Conservation (phyloP, 1,140 invertebrate species). For the Orussus abietinus region DNA sequence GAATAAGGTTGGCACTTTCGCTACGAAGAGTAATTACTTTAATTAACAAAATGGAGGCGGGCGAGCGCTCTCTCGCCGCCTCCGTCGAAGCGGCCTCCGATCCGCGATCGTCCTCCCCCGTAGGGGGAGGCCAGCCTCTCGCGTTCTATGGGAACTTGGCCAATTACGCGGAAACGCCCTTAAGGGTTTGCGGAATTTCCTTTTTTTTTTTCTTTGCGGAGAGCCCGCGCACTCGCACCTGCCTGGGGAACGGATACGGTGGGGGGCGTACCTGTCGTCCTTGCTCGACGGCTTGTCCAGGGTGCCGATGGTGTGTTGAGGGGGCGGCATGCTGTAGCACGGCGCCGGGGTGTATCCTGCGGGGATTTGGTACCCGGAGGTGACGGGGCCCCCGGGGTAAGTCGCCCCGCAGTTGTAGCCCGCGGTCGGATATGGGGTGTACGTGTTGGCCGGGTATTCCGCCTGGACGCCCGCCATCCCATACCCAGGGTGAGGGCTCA, state of each 20-base stretch:
- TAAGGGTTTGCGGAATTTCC: too few relatives aligned
- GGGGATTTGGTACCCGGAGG: constrained; percentile 61
- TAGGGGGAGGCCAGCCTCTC: too few relatives aligned
- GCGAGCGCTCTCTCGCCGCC: too few relatives aligned
- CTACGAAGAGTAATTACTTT: constrained; percentile 59
- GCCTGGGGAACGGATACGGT: too few relatives aligned
- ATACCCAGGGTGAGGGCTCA: constrained; percentile 79
- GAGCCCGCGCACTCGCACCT: too few relatives aligned
- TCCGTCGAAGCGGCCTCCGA: background rate
- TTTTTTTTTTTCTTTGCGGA: too few relatives aligned
- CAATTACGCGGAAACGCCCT: too few relatives aligned
- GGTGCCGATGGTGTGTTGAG: constrained; percentile 65
- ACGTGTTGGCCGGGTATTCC: constrained; percentile 72
- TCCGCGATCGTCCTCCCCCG: background rate
- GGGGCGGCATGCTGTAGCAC: constrained; percentile 81
- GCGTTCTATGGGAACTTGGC: too few relatives aligned
- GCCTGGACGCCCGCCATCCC: constrained; percentile 70
- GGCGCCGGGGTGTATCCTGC: constrained; percentile 69
- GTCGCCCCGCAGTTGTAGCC: constrained; percentile 62
- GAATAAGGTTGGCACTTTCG: constrained; percentile 57
- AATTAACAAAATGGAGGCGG: constrained; percentile 56
- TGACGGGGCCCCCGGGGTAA: constrained; percentile 61
- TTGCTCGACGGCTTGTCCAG: constrained; percentile 69
- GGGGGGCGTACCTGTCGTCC: constrained; percentile 76
- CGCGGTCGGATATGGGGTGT: constrained; percentile 62